Evolutionary conservation across 2,888 invertebrate species (phyloP).

Genomic region (Lasiommata megera): DNA sequence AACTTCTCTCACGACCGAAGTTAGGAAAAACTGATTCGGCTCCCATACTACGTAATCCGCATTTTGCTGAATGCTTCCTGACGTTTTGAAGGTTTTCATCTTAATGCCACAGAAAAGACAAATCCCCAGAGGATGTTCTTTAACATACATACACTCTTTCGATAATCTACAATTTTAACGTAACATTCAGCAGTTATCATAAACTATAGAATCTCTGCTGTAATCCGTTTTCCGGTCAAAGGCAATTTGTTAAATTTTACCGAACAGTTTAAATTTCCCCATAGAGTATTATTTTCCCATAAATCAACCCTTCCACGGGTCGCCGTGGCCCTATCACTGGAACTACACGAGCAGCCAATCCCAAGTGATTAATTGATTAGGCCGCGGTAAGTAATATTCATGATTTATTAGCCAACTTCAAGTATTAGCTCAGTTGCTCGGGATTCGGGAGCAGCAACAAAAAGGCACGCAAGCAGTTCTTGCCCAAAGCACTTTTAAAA

Average conservation of each 20-base stretch:
- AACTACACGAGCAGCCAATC: constrained; percentile 56
- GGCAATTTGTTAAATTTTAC: constrained; percentile 15
- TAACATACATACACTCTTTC: neutral
- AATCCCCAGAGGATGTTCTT: neutral
- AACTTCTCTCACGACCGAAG: constrained; percentile 24
- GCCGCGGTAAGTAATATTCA: constrained; percentile 68
- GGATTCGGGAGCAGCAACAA: constrained; percentile 26
- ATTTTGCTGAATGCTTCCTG: neutral
- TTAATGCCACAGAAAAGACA: neutral
- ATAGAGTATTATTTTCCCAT: constrained; percentile 71
- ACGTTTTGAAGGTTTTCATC: neutral
- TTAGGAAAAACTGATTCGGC: constrained; percentile 22
- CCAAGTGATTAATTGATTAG: constrained; percentile 76
- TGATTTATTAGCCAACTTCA: constrained; percentile 60
- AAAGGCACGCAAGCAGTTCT: constrained; percentile 34
- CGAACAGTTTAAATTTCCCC: constrained; percentile 56
- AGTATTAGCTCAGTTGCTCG: constrained; percentile 23
- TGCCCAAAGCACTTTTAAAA: constrained; percentile 26
- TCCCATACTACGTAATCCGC: constrained; percentile 20
- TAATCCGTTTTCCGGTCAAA: neutral
- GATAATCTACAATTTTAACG: neutral
- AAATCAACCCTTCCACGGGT: constrained; percentile 70
- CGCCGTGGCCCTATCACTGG: constrained; percentile 58
- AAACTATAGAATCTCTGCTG: neutral
- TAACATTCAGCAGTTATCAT: neutral